Base-by-base conservation (phyloP, 2,113 vertebrate species). In the Campylomormyrus numenius region DNA sequence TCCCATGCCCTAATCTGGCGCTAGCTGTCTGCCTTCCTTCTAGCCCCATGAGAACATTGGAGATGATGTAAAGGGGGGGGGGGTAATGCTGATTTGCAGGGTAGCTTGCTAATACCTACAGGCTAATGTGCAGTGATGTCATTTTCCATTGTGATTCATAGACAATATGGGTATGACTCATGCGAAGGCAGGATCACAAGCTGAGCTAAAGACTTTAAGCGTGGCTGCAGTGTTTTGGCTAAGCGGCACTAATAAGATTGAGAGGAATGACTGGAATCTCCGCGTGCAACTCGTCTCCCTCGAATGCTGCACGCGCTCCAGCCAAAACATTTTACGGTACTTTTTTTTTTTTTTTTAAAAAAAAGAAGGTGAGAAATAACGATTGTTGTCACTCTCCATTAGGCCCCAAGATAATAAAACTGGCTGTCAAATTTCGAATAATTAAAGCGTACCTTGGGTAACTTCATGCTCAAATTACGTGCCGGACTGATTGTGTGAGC, bases 101-200 rank as follows among this genome's bases (percentile, higher is more conserved):
- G 93, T 92, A 94, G 92, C 91, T 92, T 92, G 58, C 91, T 95
- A 94, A 95, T 95, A 93, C 94, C 91, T 88, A 88, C 91, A 91
- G 93, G 92, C 92, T 93, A 94, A 92, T 92, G 91, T 52, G 92
- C 93, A 80, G 90, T 95, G 95, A 95, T 92, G 94, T 94, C 95
- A 95, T 93, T 92, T 93, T 93, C 92, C 93, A 92, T 92, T 93
- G 91, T 93, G 91, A 91, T 93, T 93, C 94, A 93, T 93, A 94
- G 92, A 92, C 94, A 93, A 94, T 94, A 93, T 91, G 93, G 93
- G 94, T 93, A 93, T 95, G 94, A 94, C 93, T 95, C 95, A 95
- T 93, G 93, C 92, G 93, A 90, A n/a, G 93, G 92, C 92, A 94
- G 93, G 35, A 74, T 58, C 77, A n/a, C 46, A 31, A 56, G 77